Percentiles rank a stretch among this genome's conserved stretches.
phyloP scores from a whole-genome alignment of 2,888 invertebrate genomes.

The Rhagium mordax region DNA sequence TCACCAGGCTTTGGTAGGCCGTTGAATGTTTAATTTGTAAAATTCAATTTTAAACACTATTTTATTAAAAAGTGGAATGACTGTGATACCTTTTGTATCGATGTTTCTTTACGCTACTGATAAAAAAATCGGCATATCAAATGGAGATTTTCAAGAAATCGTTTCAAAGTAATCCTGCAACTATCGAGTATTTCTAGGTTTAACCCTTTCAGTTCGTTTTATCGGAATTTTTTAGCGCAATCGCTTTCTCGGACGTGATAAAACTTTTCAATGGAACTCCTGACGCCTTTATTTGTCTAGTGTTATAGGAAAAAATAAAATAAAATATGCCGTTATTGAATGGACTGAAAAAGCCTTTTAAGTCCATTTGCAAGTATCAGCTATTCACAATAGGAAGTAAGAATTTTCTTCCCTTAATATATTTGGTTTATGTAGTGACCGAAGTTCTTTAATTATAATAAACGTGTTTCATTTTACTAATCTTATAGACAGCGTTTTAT shows the following conservation, averaged over 20 bases:
- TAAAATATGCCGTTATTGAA: not conserved
- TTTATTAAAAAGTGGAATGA: no score
- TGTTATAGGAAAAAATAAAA: not conserved
- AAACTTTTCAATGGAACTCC: constrained; percentile 15
- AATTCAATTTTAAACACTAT: no score
- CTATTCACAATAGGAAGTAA: not conserved
- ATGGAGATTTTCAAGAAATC: constrained; percentile 17
- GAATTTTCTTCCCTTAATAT: not conserved
- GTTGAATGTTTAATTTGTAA: no score
- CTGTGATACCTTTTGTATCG: no score
- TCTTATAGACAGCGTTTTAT: no score
- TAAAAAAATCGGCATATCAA: not conserved
- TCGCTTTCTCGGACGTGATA: constrained; percentile 10
- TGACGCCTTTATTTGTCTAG: not conserved
- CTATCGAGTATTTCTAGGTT: constrained; percentile 1
- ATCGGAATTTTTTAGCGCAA: constrained; percentile 22
- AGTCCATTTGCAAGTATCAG: not conserved
- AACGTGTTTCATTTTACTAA: no score
- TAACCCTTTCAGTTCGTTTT: constrained; percentile 14
- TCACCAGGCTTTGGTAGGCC: no score
- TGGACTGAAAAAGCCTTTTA: constrained; percentile 1
- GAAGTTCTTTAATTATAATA: no score
- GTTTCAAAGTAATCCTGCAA: constrained; percentile 10
- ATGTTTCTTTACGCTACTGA: not conserved
- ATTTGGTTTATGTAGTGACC: not conserved